Conservation (phyloP, 1,140 invertebrate genomes). For the Drosophila pachea region DNA sequence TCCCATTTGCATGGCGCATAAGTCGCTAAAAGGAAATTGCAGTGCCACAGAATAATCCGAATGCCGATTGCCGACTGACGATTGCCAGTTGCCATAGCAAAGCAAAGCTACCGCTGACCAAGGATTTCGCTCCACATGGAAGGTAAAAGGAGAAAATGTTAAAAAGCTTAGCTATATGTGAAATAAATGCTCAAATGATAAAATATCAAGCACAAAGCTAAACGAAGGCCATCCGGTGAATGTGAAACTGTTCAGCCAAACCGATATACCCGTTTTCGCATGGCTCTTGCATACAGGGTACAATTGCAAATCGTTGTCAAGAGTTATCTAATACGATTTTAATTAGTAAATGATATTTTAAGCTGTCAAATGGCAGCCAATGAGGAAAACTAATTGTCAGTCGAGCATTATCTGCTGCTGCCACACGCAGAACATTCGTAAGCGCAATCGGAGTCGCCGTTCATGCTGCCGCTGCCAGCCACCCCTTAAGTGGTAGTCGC, state of each 20-base stretch:
- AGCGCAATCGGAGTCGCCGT: neutral
- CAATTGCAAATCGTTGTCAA: conserved; percentile 33
- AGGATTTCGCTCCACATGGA: neutral
- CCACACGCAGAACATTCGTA: neutral
- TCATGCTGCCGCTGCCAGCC: neutral
- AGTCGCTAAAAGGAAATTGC: conserved; percentile 29
- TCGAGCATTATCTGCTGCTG: conserved; percentile 26
- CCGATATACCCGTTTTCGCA: neutral
- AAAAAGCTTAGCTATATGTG: too few species aligned
- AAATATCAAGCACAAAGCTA: too few species aligned
- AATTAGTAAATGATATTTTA: conserved; percentile 61
- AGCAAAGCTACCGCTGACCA: neutral
- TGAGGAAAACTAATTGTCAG: conserved; percentile 39
- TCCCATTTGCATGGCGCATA: conserved; percentile 55
- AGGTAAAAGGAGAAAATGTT: neutral
- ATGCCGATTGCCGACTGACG: neutral
- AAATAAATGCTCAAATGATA: too few species aligned
- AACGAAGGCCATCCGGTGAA: too few species aligned
- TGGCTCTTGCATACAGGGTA: neutral
- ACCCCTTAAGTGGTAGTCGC: conserved; percentile 13
- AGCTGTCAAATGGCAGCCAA: conserved; percentile 37
- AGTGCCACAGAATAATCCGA: conserved; percentile 2
- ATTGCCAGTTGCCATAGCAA: conserved; percentile 20
- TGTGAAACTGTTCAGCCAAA: neutral
- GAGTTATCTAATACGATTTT: conserved; percentile 57